Percentiles rank a stretch among this genome's conserved stretches.
Evolutionary conservation across 1,140 invertebrate genomes (phyloP).

Genomic region (Pantala flavescens): DNA sequence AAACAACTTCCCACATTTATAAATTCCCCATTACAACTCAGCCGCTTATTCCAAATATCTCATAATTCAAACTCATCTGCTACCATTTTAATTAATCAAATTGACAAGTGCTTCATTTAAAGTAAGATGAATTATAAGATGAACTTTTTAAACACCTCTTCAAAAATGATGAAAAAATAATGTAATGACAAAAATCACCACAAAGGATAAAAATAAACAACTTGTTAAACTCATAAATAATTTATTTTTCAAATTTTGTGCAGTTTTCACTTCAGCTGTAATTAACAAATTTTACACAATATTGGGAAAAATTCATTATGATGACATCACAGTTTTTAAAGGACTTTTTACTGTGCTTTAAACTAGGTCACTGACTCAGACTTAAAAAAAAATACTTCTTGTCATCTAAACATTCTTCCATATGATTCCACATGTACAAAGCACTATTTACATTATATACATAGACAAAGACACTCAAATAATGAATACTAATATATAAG

Average conservation of each 20-base stretch:
- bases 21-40: too few species aligned
- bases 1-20: too few species aligned
- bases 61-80: too few species aligned
- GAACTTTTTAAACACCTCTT: too few species aligned
- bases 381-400: slow-evolving; percentile 8
- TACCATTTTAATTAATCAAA: too few species aligned
- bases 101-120: too few species aligned
- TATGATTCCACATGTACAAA: slow-evolving; percentile 2
- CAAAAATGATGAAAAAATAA: too few species aligned
- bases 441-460: slow-evolving; percentile 10
- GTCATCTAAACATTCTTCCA: slow-evolving; percentile 9
- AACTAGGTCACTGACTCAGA: slow-evolving; percentile 8
- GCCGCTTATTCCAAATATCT: too few species aligned
- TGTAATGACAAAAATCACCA: too few species aligned
- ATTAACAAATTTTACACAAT: neutral
- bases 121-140: too few species aligned
- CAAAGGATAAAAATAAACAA: neutral
- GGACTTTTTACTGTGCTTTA: slow-evolving; percentile 9
- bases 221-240: neutral
- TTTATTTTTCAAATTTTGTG: neutral
- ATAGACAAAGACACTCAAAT: neutral
- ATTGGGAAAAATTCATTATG: neutral
- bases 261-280: neutral
- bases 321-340: neutral
- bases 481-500: slow-evolving; percentile 11